A percentile compares a stretch with the other conserved stretches of the same genome.
phyloP scores from a whole-genome alignment of 2,113 vertebrate genomes.

The Loxodonta africana region DNA sequence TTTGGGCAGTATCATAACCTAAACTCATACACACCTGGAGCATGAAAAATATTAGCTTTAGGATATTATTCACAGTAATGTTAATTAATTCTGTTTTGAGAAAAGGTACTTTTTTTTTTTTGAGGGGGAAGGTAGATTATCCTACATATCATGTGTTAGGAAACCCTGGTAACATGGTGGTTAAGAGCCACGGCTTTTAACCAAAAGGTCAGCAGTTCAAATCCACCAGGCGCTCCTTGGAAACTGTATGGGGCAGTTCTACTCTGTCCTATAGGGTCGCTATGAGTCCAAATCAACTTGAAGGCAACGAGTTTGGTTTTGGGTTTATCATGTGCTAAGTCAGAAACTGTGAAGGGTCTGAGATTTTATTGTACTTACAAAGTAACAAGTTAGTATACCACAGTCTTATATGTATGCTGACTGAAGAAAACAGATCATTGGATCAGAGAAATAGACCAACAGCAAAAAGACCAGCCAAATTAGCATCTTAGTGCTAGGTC shows the following conservation, averaged over 20 bases:
- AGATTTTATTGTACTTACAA: neutral
- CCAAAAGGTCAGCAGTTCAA: no score
- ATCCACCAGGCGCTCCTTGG: no score
- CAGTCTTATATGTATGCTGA: neutral
- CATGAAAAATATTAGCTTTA: neutral
- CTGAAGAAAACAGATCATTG: neutral
- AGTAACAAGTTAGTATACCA: neutral
- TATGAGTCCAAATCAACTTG: no score
- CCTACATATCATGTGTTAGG: neutral
- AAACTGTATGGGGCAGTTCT: no score
- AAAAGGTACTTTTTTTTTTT: neutral
- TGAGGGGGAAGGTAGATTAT: neutral
- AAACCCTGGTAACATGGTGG: no score
- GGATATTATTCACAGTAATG: neutral
- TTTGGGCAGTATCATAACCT: neutral
- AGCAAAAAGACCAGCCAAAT: neutral
- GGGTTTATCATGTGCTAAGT: neutral
- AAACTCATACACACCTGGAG: neutral
- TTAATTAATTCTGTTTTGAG: neutral
- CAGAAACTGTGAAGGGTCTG: neutral
- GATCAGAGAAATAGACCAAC: neutral
- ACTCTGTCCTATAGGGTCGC: no score
- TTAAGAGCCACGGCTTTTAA: no score
- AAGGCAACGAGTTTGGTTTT: no score
- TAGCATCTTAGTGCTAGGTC: neutral